phyloP scores from a whole-genome alignment of 1,140 invertebrate species.

The Drosophila sproati region DNA sequence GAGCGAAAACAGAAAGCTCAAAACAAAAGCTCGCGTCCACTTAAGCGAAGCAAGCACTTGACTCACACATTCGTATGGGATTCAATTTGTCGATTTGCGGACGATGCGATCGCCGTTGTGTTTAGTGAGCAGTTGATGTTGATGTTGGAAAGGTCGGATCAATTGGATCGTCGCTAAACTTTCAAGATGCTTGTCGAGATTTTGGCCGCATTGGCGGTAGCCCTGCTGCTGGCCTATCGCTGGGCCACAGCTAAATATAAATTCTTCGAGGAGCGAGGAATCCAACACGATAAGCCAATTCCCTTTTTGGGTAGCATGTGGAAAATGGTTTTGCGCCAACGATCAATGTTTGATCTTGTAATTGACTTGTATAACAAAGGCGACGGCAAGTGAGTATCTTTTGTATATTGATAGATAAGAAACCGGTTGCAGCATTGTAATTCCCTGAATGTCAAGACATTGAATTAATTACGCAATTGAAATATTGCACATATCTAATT shows the following conservation, averaged over 20 bases:
- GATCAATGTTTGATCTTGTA: conserved; percentile 65
- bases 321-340: conserved; percentile 43
- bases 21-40: conserved; percentile 13
- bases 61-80: background rate
- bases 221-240: conserved; percentile 59
- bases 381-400: conserved; percentile 63
- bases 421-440: conserved; percentile 11
- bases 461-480: too few species aligned
- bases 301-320: conserved; percentile 66
- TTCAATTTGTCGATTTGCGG: conserved; percentile 22
- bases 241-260: conserved; percentile 66
- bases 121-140: background rate
- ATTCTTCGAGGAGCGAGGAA: conserved; percentile 67
- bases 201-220: conserved; percentile 45
- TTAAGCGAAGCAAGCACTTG: conserved; percentile 14
- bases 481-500: background rate
- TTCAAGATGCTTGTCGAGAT: conserved; percentile 63
- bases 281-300: conserved; percentile 60
- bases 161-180: conserved; percentile 7
- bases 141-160: conserved; percentile 2
- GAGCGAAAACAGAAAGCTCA: conserved; percentile 23
- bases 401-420: background rate
- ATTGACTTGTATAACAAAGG: conserved; percentile 63
- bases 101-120: conserved; percentile 5
- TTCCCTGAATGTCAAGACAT: background rate